Percentiles rank a stretch among this genome's conserved stretches.
phyloP scores from a whole-genome alignment of 2,797 vertebrate genomes.

The Halcyon smyrnensis region DNA sequence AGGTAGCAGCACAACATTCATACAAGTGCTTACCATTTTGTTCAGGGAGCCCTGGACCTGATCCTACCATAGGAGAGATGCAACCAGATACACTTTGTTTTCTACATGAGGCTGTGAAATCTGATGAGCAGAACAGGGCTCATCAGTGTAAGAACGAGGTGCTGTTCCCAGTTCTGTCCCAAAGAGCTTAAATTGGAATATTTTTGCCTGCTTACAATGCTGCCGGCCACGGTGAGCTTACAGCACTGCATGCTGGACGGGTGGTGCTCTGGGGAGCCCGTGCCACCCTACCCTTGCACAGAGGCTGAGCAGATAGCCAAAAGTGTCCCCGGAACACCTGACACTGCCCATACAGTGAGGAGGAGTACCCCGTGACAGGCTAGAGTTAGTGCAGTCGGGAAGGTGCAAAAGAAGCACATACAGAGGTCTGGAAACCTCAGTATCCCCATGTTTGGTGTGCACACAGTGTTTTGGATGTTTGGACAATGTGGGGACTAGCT shows the following conservation, averaged over 20 bases:
- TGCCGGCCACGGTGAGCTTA: background rate
- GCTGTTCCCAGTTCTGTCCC: background rate
- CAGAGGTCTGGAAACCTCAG: background rate
- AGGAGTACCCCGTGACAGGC: background rate
- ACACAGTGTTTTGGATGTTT: background rate
- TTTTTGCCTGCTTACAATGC: background rate
- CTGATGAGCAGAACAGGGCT: background rate
- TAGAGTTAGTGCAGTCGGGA: background rate
- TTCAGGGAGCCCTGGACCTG: background rate
- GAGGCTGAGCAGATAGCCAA: background rate
- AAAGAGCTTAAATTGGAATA: background rate
- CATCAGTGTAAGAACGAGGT: rapidly evolving
- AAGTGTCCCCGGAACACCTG: background rate
- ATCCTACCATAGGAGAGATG: background rate
- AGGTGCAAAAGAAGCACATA: background rate
- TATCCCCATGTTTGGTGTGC: background rate
- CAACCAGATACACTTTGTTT: background rate
- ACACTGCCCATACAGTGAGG: rapidly evolving
- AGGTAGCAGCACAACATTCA: background rate
- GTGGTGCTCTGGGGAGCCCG: rapidly evolving
- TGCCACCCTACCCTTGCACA: background rate
- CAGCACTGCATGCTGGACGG: rapidly evolving
- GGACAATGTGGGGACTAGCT: background rate
- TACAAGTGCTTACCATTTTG: background rate
- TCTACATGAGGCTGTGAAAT: background rate